Evolutionary conservation across 2,113 vertebrate species (phyloP).

Genomic region (Heptranchias perlo): DNA sequence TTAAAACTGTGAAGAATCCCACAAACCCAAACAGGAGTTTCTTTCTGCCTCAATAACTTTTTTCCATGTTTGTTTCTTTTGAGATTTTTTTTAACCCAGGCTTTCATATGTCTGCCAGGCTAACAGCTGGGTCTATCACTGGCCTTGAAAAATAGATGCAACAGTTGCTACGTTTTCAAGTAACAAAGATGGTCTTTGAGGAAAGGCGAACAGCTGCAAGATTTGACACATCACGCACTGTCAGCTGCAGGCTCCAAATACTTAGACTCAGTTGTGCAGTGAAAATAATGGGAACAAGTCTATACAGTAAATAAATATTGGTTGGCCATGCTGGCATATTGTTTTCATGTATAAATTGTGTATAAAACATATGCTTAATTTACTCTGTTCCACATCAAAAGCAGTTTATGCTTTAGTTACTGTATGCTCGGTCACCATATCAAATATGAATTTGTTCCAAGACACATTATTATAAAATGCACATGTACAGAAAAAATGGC

Average conservation of each 20-base stretch:
- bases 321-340: neutral
- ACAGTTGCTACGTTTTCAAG: conserved; percentile 57
- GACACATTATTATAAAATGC: neutral
- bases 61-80: conserved; percentile 43
- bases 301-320: conserved; percentile 1
- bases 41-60: conserved; percentile 44
- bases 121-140: conserved; percentile 55
- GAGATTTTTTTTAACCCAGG: conserved; percentile 44
- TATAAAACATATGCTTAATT: neutral
- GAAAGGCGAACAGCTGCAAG: conserved; percentile 58
- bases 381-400: neutral
- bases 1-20: conserved; percentile 39
- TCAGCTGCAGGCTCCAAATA: conserved; percentile 57
- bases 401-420: neutral
- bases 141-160: conserved; percentile 51
- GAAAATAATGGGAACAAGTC: neutral
- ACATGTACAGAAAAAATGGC: neutral
- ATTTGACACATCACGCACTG: conserved; percentile 46
- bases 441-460: conserved; percentile 23
- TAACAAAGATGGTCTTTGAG: conserved; percentile 67
- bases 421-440: neutral
- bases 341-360: neutral
- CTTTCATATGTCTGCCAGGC: conserved; percentile 47
- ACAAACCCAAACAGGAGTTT: conserved; percentile 44
- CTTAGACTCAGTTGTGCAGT: conserved; percentile 38